Conservation (phyloP, 1,140 invertebrate genomes). For the Chelonus insularis region DNA sequence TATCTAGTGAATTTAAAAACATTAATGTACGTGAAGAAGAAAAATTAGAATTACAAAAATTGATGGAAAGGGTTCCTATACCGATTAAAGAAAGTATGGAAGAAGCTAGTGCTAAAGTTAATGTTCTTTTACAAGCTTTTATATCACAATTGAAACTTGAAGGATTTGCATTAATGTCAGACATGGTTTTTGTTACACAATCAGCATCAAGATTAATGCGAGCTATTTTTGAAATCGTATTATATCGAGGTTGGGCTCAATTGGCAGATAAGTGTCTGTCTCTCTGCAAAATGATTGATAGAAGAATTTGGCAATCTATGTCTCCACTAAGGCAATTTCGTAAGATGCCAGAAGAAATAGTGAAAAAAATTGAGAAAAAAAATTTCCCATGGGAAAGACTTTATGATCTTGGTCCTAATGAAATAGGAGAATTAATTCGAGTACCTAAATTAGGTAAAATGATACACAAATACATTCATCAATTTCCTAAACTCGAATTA, state of each 20-base stretch:
- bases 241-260: slow-evolving; percentile 93
- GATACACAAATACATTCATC: slow-evolving; percentile 97
- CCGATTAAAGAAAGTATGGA: slow-evolving; percentile 99
- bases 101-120: slow-evolving; percentile 96
- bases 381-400: slow-evolving; percentile 92
- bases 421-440: slow-evolving; percentile 95
- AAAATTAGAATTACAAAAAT: slow-evolving; percentile 94
- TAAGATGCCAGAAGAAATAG: slow-evolving; percentile 97
- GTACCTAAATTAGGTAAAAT: slow-evolving; percentile 96
- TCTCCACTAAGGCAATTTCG: slow-evolving; percentile 96
- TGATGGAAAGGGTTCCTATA: slow-evolving; percentile 97
- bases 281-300: slow-evolving; percentile 98
- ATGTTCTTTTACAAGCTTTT: slow-evolving; percentile 94
- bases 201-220: slow-evolving; percentile 93
- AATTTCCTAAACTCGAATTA: slow-evolving; percentile 94
- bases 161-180: slow-evolving; percentile 97
- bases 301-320: slow-evolving; percentile 99
- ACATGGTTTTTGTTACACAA: slow-evolving; percentile 99
- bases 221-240: slow-evolving; percentile 96
- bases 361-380: slow-evolving; percentile 99
- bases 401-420: slow-evolving; percentile 95
- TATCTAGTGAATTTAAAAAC: slow-evolving; percentile 93
- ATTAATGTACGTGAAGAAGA: slow-evolving; percentile 97
- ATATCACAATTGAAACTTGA: slow-evolving; percentile 98
- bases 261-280: slow-evolving; percentile 94